These are phyloP conservation scores for Ciconia maguari DNA, from an alignment of 2,113 vertebrate genomes.

Conservation along the genomic window DNA sequence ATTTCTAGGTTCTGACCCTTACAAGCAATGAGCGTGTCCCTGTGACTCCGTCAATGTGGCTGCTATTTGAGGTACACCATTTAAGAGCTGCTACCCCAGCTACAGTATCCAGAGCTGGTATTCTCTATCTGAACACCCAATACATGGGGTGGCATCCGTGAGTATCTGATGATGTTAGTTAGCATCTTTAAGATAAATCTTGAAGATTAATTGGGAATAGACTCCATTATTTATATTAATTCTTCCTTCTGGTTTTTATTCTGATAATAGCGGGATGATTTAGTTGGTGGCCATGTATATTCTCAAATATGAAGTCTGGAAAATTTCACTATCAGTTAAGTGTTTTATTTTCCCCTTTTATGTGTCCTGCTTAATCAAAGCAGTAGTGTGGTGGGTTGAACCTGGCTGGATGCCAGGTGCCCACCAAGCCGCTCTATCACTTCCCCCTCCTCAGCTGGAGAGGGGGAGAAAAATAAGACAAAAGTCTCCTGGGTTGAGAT, in stretches of 20 bases:
- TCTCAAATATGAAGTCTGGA: background rate
- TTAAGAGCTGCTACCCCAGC: constrained; percentile 51
- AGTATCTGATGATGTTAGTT: background rate
- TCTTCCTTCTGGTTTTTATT: background rate
- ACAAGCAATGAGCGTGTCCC: constrained; percentile 54
- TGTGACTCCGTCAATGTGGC: constrained; percentile 34
- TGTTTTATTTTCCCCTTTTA: background rate
- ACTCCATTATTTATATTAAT: background rate
- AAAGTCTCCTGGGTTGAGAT: background rate
- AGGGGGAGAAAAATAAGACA: background rate
- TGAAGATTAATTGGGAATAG: background rate
- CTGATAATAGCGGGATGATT: background rate
- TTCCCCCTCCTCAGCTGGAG: background rate
- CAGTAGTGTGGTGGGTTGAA: background rate
- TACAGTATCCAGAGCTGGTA: constrained; percentile 56
- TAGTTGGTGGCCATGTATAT: background rate
- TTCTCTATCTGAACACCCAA: constrained; percentile 60
- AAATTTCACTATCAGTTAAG: background rate
- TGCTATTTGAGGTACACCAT: constrained; percentile 66
- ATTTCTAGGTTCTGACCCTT: constrained; percentile 58
- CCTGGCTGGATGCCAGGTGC: background rate
- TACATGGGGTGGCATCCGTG: constrained; percentile 61
- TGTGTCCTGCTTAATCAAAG: background rate
- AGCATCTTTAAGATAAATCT: background rate
- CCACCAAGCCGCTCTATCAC: background rate